Percentiles rank a stretch among this genome's conserved stretches.
Conservation (phyloP, 2,888 invertebrate genomes). For the Apamea monoglypha region DNA sequence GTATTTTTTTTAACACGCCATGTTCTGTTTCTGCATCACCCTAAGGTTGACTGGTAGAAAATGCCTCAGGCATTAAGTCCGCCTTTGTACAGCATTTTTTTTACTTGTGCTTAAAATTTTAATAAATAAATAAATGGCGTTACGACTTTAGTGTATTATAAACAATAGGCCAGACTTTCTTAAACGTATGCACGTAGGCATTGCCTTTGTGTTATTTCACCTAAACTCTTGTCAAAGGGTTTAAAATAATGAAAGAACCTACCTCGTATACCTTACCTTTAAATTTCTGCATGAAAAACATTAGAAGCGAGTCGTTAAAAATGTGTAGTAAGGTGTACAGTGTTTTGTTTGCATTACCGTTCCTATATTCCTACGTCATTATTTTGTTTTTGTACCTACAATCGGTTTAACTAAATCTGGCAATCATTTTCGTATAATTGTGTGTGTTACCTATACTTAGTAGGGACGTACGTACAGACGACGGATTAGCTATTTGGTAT, state of each 20-base stretch:
- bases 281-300: slow-evolving; percentile 17
- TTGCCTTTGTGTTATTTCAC: not conserved
- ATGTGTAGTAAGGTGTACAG: not conserved
- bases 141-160: slow-evolving; percentile 7
- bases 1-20: too few relatives aligned
- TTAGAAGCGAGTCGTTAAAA: slow-evolving; percentile 1
- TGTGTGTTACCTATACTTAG: too few relatives aligned
- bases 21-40: too few relatives aligned
- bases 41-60: too few relatives aligned
- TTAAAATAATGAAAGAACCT: slow-evolving; percentile 13
- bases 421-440: not conserved
- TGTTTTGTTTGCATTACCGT: slow-evolving; percentile 1
- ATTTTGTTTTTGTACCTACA: slow-evolving; percentile 1
- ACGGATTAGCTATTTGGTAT: not conserved
- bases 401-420: not conserved
- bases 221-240: not conserved
- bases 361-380: not conserved
- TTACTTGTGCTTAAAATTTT: too few relatives aligned
- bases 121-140: not conserved
- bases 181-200: not conserved
- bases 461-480: too few relatives aligned
- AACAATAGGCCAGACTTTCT: slow-evolving; percentile 13
- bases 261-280: not conserved
- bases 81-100: too few relatives aligned
- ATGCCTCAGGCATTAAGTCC: too few relatives aligned